phyloP scores from a whole-genome alignment of 2,113 vertebrate species.

The Verasper variegatus region DNA sequence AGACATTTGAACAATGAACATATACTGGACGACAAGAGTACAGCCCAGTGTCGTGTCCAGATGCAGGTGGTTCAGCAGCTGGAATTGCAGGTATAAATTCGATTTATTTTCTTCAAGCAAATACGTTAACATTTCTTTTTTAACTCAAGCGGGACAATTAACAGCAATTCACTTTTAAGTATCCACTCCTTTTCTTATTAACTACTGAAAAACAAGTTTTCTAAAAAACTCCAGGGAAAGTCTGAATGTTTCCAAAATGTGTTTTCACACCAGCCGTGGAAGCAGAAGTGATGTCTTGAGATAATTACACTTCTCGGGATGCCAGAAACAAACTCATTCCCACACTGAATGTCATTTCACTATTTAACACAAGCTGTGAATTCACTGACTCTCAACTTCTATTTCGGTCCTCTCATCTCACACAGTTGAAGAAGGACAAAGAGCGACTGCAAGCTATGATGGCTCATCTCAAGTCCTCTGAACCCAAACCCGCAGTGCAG shows the following conservation, averaged over 20 bases:
- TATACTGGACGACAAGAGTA: constrained; percentile 98
- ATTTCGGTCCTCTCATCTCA: constrained; percentile 39
- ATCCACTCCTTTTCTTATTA: neutral
- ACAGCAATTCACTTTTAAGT: no score
- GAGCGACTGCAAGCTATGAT: constrained; percentile 99
- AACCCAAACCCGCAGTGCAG: constrained; percentile 93
- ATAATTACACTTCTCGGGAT: constrained; percentile 43
- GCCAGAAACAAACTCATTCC: constrained; percentile 37
- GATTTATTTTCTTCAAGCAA: neutral
- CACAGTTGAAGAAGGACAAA: constrained; percentile 96
- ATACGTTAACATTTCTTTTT: neutral
- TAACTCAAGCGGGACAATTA: neutral
- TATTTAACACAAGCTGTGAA: constrained; percentile 30
- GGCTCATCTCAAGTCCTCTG: constrained; percentile 97
- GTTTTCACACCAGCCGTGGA: constrained; percentile 54
- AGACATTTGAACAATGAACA: constrained; percentile 99
- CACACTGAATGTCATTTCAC: constrained; percentile 32
- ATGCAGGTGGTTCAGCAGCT: constrained; percentile 99
- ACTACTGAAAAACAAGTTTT: neutral
- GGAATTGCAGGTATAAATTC: constrained; percentile 91
- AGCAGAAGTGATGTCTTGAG: constrained; percentile 47
- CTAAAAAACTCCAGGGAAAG: neutral
- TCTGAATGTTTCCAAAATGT: constrained; percentile 15
- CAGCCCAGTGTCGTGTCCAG: constrained; percentile 98
- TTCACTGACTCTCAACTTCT: constrained; percentile 50